Evolutionary conservation across 2,888 invertebrate species (phyloP), one percentile per base, ranked within the genome.

Genomic region (Seira ritae): DNA sequence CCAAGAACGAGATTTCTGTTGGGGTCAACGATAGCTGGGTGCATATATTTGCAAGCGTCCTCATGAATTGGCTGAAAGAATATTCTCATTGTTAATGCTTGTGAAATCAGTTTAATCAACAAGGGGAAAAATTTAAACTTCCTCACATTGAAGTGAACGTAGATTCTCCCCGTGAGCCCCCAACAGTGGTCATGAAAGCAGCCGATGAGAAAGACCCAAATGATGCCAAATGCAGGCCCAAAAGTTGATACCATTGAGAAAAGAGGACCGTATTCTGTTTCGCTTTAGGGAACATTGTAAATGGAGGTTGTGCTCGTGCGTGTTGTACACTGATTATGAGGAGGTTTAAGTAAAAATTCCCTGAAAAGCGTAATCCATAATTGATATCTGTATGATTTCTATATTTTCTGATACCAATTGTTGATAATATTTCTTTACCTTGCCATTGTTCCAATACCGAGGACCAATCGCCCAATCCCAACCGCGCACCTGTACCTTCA

Each of bases 271-370:
- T 12, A 69, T 89, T 84, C 80, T 89, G 89, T 1, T 84, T 74
- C n/a, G 50, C 6, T 80, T 84, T 86, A 0, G 82, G 69, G n/a
- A 88, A 75, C 37, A 86, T 77, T 1, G 84, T 79, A 79, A 89
- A 88, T 42, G 89, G 87, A 15, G 87, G 86, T 72, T 88, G 89
- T 55, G 84, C 76, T 62, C 89, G 46, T 3, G 87, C 89, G 65
- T 86, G 87, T 65, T 88, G 86, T 12, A 88, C 73, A 24, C 86
- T 88, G 22, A 89, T 60, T 20, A 87, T 87, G 19, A 88, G 76
- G 8, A 89, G 75, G 75, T 88, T 89, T 60, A 89, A 55, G 20
- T 84, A 84, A 12, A 86, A 67, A 70, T 88, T 89, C 10, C 89
- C 89, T 88, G 55, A 15, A 80, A 66, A 24, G 65, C 10, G 55